A percentile compares a stretch with the other conserved stretches of the same genome.
Conservation (phyloP, 2,113 vertebrate species). For the Ctenodactylus gundi region DNA sequence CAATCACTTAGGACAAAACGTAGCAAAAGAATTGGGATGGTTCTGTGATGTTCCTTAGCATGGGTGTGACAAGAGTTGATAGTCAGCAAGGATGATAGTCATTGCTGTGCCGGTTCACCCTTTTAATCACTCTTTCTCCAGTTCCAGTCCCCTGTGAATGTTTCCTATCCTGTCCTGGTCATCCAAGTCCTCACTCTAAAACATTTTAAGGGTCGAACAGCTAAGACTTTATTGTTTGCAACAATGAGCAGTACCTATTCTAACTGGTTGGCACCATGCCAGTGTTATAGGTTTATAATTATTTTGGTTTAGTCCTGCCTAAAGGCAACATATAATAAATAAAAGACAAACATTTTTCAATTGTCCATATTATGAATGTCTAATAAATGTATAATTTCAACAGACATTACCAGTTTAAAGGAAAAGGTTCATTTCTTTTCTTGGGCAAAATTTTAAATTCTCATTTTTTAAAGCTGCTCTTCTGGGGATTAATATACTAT, state of each 20-base stretch:
- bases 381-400: neutral
- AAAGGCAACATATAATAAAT: neutral
- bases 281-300: neutral
- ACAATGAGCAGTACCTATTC: fast-evolving
- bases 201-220: neutral
- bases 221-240: neutral
- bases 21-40: neutral
- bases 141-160: neutral
- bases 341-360: neutral
- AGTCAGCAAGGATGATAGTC: neutral
- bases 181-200: neutral
- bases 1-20: neutral
- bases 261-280: neutral
- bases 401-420: neutral
- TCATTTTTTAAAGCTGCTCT: neutral
- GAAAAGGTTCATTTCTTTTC: constrained; percentile 23
- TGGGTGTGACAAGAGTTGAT: neutral
- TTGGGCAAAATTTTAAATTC: neutral
- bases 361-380: neutral
- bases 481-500: neutral
- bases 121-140: neutral
- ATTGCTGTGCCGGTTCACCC: neutral
- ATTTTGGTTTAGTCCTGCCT: neutral
- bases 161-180: neutral
- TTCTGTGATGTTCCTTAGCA: neutral